phyloP scores from a whole-genome alignment of 2,888 invertebrate genomes.

The Taphrorychus bicolor region DNA sequence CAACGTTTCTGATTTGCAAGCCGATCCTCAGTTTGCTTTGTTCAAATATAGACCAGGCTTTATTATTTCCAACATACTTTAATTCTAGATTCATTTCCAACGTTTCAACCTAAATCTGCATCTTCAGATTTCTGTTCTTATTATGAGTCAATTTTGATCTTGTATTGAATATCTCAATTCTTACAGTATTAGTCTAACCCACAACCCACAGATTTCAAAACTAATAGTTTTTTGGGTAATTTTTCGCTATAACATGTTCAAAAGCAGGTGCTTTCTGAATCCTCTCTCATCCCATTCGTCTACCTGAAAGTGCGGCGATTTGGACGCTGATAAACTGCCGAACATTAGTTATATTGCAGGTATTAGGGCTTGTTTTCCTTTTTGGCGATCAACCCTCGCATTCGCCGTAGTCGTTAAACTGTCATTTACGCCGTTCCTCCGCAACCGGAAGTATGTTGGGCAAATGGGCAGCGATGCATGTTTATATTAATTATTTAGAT shows the following conservation, averaged over 20 bases:
- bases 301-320: background rate
- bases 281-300: background rate
- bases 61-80: too few species aligned
- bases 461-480: too few species aligned
- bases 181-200: too few species aligned
- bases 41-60: too few species aligned
- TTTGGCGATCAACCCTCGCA: too few species aligned
- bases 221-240: background rate
- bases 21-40: too few species aligned
- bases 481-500: too few species aligned
- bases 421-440: background rate
- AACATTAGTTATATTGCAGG: background rate
- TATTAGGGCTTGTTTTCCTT: background rate
- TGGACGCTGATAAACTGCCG: background rate
- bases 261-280: background rate
- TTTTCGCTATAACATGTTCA: background rate
- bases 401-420: background rate
- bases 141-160: background rate
- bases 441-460: background rate
- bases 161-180: too few species aligned
- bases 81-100: too few species aligned
- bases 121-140: background rate
- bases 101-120: too few species aligned
- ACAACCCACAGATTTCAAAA: background rate
- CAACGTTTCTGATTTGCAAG: too few species aligned